A percentile compares a stretch with the other conserved stretches of the same genome.
These are phyloP conservation scores for Caenorhabditis inopinata DNA, from an alignment of 1,140 invertebrate species.

Conservation along the genomic window DNA sequence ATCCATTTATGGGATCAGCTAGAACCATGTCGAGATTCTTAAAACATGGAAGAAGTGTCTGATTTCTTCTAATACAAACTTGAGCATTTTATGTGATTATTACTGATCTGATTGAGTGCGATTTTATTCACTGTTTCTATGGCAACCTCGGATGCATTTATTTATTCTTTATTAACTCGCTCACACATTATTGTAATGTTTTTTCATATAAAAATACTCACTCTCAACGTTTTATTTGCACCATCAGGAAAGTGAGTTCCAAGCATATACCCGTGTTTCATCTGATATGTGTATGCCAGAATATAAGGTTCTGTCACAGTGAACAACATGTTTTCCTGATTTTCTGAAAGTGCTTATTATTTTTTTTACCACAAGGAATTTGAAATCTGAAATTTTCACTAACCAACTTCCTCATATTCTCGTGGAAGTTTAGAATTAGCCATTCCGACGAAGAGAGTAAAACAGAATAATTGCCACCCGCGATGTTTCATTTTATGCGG, in stretches of 20 bases:
- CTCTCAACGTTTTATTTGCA: neutral
- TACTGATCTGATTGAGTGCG: no score
- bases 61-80: no score
- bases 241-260: conserved; percentile 6
- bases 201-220: neutral
- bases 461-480: neutral
- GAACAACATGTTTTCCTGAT: conserved; percentile 4
- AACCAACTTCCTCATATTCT: conserved; percentile 12
- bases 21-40: neutral
- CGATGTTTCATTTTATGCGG: neutral
- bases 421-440: neutral
- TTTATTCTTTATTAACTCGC: no score
- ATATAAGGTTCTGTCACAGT: neutral
- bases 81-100: no score
- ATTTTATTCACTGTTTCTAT: no score
- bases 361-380: neutral
- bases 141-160: no score
- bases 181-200: no score
- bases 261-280: conserved; percentile 10
- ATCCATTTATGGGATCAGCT: neutral
- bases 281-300: neutral
- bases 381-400: neutral
- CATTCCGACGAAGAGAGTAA: neutral
- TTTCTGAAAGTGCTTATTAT: neutral
- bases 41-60: neutral